These are phyloP conservation scores for Meloe dianella DNA, from an alignment of 2,888 invertebrate species.

Conservation along the genomic window DNA sequence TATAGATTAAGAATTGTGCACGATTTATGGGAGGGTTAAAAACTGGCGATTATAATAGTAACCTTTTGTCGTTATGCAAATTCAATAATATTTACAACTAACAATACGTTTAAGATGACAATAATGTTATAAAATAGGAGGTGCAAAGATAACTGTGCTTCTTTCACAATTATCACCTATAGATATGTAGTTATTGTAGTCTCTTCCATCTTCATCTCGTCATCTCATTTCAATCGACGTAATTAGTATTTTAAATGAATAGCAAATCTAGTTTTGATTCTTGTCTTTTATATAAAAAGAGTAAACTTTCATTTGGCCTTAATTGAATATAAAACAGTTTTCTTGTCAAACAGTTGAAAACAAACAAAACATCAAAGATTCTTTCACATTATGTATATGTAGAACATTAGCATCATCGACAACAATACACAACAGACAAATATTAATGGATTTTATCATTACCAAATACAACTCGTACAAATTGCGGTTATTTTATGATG, in stretches of 20 bases:
- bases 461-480: too few relatives aligned
- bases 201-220: neutral
- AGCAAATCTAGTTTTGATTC: slow-evolving; percentile 4
- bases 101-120: slow-evolving; percentile 8
- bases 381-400: neutral
- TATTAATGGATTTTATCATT: too few relatives aligned
- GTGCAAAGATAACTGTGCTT: slow-evolving; percentile 1
- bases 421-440: neutral
- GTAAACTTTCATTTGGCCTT: slow-evolving; percentile 29
- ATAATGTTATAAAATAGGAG: slow-evolving; percentile 10
- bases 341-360: slow-evolving; percentile 4
- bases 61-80: slow-evolving; percentile 28
- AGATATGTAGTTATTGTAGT: neutral
- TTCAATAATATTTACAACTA: slow-evolving; percentile 18
- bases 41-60: slow-evolving; percentile 20
- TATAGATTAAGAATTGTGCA: slow-evolving; percentile 13
- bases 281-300: slow-evolving; percentile 12
- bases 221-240: neutral
- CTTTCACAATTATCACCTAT: slow-evolving; percentile 10
- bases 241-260: slow-evolving; percentile 3
- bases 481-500: too few relatives aligned
- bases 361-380: neutral
- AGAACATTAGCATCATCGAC: neutral
- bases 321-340: slow-evolving; percentile 21
- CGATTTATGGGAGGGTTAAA: slow-evolving; percentile 19